Base-by-base conservation (phyloP, 2,888 invertebrate species). In the Odontomyia ornata region DNA sequence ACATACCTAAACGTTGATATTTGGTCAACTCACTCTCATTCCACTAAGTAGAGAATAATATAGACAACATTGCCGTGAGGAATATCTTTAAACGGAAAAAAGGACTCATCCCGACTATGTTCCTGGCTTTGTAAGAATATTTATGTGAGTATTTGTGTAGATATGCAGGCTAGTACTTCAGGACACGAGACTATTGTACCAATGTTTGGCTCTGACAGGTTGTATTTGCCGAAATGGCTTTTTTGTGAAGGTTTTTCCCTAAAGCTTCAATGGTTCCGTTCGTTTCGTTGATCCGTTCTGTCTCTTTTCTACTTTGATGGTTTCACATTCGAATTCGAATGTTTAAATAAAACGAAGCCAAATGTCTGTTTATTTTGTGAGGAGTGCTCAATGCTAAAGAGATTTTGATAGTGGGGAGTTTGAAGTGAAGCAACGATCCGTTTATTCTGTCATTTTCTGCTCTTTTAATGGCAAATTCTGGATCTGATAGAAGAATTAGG, bases 151-250 rank as follows among this genome's bases (percentile, higher is more conserved):
- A 5, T 36, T 5, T 36, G 36, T 36, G 5, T 9, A 36, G 5
- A 36, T 5, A 36, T 36, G 36, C 36, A 9, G 9, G 36, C n/a
- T n/a, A 4, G 13, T 52, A 52, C 18, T 52, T 18, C 52, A 52
- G 52, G 64, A 25, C 28, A n/a, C 2, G 30, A 5, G 13, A n/a
- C 28, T 2, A 28, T 64, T 64, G 28, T 64, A 28, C 28, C 28
- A n/a, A 64, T 64, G 64, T 64, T 64, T 64, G 64, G 64, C 27
- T 64, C 64, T 64, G 64, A 64, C 64, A 64, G 64, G 64, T 64
- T 64, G 64, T 64, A 28, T 64, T 64, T 64, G 64, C 64, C 28
- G 25, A 28, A 9, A 64, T 28, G 11, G 18, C 60, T 64, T 64
- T 60, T 64, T 28, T 9, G 52, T 52, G 52, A 52, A 15, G 52